Percentiles rank a stretch among this genome's conserved stretches.
Evolutionary conservation across 2,888 invertebrate species (phyloP).

Genomic region (Ennomos fuscantarius): DNA sequence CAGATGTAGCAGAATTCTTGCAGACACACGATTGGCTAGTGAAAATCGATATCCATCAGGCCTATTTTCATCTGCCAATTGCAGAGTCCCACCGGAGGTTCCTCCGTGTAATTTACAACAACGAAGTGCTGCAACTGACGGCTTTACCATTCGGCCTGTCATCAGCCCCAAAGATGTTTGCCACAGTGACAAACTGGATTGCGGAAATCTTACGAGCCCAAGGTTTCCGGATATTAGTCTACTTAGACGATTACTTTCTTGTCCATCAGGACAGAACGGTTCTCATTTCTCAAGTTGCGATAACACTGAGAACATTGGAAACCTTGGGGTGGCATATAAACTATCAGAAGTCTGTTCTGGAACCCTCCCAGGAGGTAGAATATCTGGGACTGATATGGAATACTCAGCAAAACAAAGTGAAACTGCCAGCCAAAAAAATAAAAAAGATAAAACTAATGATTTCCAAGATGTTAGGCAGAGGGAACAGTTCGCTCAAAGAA

Average conservation of each 20-base stretch:
- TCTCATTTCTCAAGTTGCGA: conserved; percentile 16
- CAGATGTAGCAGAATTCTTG: conserved; percentile 32
- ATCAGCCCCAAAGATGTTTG: not conserved
- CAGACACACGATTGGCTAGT: conserved; percentile 28
- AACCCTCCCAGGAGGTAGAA: conserved; percentile 30
- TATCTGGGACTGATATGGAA: conserved; percentile 16
- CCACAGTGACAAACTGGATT: not conserved
- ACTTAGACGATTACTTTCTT: no score
- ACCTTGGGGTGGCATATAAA: conserved; percentile 37
- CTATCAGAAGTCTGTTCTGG: conserved; percentile 29
- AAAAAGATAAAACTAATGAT: conserved; percentile 1
- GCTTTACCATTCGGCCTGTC: no score
- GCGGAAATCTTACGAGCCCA: no score
- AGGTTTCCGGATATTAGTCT: no score
- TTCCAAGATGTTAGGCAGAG: not conserved
- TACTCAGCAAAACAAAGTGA: not conserved
- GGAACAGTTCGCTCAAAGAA: conserved; percentile 15
- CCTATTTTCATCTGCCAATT: conserved; percentile 21
- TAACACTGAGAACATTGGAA: conserved; percentile 24
- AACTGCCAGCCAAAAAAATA: no score
- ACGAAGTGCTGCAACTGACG: not conserved
- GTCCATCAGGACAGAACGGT: not conserved
- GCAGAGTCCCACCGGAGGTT: conserved; percentile 21
- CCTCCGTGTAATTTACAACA: conserved; percentile 17
- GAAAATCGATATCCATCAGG: conserved; percentile 23